Percentiles rank a stretch among this genome's conserved stretches.
phyloP scores from a whole-genome alignment of 2,888 invertebrate genomes.

The Gymnoscelis rufifasciata region DNA sequence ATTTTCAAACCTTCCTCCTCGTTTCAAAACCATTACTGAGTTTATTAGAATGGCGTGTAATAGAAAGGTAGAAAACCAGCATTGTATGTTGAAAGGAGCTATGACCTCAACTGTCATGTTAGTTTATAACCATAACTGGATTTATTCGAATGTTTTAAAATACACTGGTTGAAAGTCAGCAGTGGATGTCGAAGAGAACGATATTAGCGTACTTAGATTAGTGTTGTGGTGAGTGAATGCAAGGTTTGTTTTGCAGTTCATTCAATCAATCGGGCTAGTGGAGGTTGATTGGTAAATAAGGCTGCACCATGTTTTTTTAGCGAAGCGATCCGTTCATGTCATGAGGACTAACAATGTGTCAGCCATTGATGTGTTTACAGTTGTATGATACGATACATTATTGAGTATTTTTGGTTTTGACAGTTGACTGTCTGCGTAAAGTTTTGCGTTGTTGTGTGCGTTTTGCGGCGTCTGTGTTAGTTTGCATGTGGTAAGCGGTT shows the following conservation, averaged over 20 bases:
- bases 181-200: conserved; percentile 5
- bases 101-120: too few relatives aligned
- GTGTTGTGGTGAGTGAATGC: conserved; percentile 26
- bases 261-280: conserved; percentile 60
- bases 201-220: conserved; percentile 4
- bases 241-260: conserved; percentile 52
- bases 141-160: too few relatives aligned
- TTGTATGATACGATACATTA: conserved; percentile 4
- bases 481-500: too few relatives aligned
- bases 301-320: conserved; percentile 38
- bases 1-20: neutral
- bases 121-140: too few relatives aligned
- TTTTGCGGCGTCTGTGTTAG: too few relatives aligned
- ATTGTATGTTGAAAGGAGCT: too few relatives aligned
- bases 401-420: too few relatives aligned
- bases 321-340: conserved; percentile 38
- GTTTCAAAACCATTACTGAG: conserved; percentile 6
- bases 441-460: too few relatives aligned
- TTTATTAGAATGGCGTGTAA: neutral
- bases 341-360: conserved; percentile 52
- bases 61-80: too few relatives aligned
- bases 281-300: conserved; percentile 63
- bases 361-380: conserved; percentile 31
- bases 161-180: conserved; percentile 1
- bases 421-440: too few relatives aligned